Evolutionary conservation across 2,888 invertebrate species (phyloP).

Genomic region (Pyrocoelia pectoralis): DNA sequence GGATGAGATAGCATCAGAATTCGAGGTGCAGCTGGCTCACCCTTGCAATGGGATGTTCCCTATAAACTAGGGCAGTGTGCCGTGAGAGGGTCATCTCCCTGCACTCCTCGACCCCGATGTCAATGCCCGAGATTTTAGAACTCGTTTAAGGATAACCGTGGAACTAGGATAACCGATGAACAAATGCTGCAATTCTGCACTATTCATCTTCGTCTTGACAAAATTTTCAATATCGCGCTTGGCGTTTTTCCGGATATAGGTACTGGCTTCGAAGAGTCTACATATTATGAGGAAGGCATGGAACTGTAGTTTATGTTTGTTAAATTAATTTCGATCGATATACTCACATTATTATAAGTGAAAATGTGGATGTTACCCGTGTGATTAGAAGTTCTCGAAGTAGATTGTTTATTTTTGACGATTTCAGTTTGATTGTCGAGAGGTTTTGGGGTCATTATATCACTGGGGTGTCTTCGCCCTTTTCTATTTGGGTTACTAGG

Average conservation of each 20-base stretch:
- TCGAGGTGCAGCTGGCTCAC: constrained; percentile 41
- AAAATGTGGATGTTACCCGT: neutral
- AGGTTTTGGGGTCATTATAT: constrained; percentile 39
- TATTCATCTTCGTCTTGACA: constrained; percentile 1
- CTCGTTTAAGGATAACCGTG: constrained; percentile 37
- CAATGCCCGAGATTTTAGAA: constrained; percentile 46
- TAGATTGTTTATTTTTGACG: neutral
- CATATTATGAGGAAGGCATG: neutral
- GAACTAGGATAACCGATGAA: constrained; percentile 34
- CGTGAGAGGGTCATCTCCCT: constrained; percentile 46
- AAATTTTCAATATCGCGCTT: neutral
- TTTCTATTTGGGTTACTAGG: constrained; percentile 51
- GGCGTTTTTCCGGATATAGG: too few species aligned
- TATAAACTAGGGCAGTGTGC: constrained; percentile 56
- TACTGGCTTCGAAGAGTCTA: constrained; percentile 8
- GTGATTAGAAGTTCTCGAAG: neutral
- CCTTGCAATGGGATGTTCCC: constrained; percentile 45
- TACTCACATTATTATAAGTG: neutral
- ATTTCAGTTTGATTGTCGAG: neutral
- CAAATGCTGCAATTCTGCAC: constrained; percentile 32
- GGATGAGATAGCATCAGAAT: constrained; percentile 25
- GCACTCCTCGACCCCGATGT: constrained; percentile 45
- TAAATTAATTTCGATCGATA: constrained; percentile 4
- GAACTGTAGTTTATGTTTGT: neutral
- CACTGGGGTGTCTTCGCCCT: constrained; percentile 49